Base-by-base conservation (phyloP, 1,140 invertebrate species). In the Papilio aristodemus region DNA sequence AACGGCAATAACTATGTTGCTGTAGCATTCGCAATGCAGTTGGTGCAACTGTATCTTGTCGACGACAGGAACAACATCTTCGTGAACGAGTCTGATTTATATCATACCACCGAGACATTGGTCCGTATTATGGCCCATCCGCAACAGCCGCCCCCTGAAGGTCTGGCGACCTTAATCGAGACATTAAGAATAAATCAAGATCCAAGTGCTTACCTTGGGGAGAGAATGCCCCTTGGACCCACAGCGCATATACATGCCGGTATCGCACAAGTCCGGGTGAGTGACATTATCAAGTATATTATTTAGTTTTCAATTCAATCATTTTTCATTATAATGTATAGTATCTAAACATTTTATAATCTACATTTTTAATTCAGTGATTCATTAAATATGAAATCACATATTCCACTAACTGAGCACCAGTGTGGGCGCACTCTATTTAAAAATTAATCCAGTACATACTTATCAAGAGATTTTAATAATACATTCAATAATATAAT, bases 191-290 rank as follows among this genome's bases (percentile, higher is more conserved):
- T 94, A 11, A 95, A 95, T 83, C 94, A 96, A 73, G 94, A 97
- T 82, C 92, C 93, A 25, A 92, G 92, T 69, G 89, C 92, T 67
- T 93, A 95, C 80, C 87, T 95, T 36, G 93, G 93, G 0, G 96
- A 97, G 72, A 91, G 96, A 74, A 93, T 94, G 7, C 93, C 95
- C 0, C 67, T 89, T 36, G 96, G 95, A 43, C 95, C 97, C 0
- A 96, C 96, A 2, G 95, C 96, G 17, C 97, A 98, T 84, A 98
- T 99, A 82, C 97, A 98, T 87, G 96, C 97, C 70, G 97, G 97
- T 57, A 97, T 99, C 79, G 92, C 95, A 73, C 95, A 96, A 93
- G 95, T 95, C 25, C 91, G 94, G 89, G 94, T 94, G 90, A 91
- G 91, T 90, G 78, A 58, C n/a, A 7, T 50, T 9, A 63, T 17